phyloP scores from a whole-genome alignment of 2,797 vertebrate species.

The Coccyzus lansbergi region DNA sequence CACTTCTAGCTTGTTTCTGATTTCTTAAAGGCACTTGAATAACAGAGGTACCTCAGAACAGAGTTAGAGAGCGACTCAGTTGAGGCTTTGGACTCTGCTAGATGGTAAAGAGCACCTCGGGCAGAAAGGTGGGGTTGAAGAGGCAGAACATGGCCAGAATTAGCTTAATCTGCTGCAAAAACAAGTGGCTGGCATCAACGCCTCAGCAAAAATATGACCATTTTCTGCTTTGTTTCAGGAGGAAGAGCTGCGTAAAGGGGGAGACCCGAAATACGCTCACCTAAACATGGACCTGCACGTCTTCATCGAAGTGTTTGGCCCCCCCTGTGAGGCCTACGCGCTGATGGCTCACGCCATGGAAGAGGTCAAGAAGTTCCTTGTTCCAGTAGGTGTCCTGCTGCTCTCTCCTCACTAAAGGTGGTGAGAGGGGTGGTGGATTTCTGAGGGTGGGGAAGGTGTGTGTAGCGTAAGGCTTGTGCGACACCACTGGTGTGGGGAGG shows the following conservation, averaged over 20 bases:
- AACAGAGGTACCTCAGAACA: background rate
- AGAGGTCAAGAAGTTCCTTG: constrained; percentile 97
- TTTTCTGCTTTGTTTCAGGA: constrained; percentile 79
- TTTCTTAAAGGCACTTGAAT: background rate
- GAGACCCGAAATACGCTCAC: constrained; percentile 94
- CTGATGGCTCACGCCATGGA: constrained; percentile 99
- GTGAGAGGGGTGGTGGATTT: background rate
- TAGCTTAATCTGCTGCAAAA: background rate
- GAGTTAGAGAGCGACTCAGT: background rate
- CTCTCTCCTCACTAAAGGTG: background rate
- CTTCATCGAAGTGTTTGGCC: constrained; percentile 95
- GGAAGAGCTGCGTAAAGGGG: constrained; percentile 93
- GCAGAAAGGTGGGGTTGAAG: background rate
- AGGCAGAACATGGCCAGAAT: background rate
- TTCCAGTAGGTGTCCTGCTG: constrained; percentile 84
- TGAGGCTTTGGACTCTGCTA: background rate
- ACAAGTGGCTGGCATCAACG: background rate
- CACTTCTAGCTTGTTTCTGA: background rate
- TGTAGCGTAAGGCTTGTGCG: background rate
- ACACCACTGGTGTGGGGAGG: background rate
- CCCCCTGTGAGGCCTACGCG: constrained; percentile 92
- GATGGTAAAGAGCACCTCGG: background rate
- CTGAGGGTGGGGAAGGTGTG: background rate
- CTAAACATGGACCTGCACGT: constrained; percentile 96
- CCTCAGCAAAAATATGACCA: background rate